These are phyloP conservation scores for Ciconia nigra DNA, from an alignment of 2,797 vertebrate species.

Conservation along the genomic window DNA sequence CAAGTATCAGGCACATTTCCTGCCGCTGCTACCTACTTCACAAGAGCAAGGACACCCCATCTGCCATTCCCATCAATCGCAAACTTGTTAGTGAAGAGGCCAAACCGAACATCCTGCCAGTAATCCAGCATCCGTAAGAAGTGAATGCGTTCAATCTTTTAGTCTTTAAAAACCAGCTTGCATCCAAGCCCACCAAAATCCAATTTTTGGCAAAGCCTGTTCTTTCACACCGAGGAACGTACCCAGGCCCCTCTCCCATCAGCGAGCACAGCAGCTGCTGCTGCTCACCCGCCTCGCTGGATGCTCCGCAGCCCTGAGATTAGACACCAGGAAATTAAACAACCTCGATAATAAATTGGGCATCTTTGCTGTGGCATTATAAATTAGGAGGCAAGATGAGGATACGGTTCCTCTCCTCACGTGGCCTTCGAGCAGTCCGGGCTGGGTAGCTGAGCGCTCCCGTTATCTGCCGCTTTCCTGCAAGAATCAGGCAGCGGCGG, in stretches of 20 bases:
- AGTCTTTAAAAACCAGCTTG: background rate
- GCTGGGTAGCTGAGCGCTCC: background rate
- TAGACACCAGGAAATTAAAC: background rate
- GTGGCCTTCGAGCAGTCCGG: accelerated
- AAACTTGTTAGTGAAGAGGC: background rate
- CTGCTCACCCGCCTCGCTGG: accelerated
- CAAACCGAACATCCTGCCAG: background rate
- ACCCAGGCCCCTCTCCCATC: no score
- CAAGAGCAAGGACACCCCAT: background rate
- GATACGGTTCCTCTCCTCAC: accelerated
- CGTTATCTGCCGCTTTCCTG: background rate
- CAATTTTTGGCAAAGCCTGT: background rate
- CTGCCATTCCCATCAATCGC: background rate
- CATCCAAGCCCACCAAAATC: background rate
- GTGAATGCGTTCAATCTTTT: background rate
- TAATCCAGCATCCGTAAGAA: background rate
- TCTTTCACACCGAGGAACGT: accelerated
- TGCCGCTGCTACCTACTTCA: background rate
- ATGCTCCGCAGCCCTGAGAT: background rate
- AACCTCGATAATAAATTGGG: background rate
- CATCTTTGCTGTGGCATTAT: background rate
- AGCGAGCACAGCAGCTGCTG: accelerated
- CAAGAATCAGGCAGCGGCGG: background rate
- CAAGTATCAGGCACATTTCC: background rate
- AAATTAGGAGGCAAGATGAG: background rate